Evolutionary conservation across 2,113 vertebrate species (phyloP), one percentile per base, ranked within the genome.

Genomic region (Siphamia tubifer): DNA sequence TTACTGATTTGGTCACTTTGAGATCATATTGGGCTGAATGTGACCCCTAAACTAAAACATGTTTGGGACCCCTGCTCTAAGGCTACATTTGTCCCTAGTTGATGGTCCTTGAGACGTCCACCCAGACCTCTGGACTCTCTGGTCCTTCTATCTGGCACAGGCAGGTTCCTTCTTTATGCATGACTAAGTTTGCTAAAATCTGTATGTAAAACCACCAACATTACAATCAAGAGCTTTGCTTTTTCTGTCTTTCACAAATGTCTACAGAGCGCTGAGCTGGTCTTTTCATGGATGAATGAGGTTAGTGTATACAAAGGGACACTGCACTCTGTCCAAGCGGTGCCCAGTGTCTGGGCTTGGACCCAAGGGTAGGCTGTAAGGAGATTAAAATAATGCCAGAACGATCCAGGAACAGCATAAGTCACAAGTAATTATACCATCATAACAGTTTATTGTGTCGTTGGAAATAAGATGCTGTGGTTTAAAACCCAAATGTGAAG

Each of bases 241-340:
- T 34, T 65, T 27, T 39, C 17, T 42, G 9, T 6, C 44, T 74
- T 9, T 28, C 34, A 13, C 30, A 30, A 27, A 49, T 32, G 52
- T 47, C 62, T 55, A n/a, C 34, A 27, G 28, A 56, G 42, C 5
- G 15, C 60, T 48, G 20, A 70, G 45, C 20, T 19, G 55, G 38
- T 3, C 17, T 35, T 55, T 68, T 64, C 32, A 32, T 13, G 2
- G 56, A 65, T 63, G 51, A 54, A 62, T 30, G 64, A 68, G 34
- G 45, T 69, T 48, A 16, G 52, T 36, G 51, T 32, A 28, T 21
- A 66, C 44, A 70, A 70, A 51, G 34, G 16, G 47, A 7, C 27
- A 28, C 30, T 28, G 60, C 36, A 15, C 13, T 32, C 56, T 6
- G 15, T 66, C 48, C 16, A 60, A 61, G 20, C 23, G 28, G 60